Conservation (phyloP, 1,140 invertebrate species). For the Cylas formicarius region DNA sequence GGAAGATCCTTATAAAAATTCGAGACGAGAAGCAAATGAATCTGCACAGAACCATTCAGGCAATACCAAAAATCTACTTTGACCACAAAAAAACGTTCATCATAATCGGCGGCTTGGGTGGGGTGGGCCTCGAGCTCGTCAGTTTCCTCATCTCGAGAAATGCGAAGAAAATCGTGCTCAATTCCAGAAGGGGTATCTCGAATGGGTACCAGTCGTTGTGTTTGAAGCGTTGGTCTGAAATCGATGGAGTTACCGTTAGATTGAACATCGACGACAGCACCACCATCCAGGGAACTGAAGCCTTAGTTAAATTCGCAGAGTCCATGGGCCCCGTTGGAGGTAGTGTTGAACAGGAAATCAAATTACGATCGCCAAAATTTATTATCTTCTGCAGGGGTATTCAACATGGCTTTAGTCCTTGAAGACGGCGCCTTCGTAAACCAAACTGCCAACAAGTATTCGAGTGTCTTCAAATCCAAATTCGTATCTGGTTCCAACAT, state of each 20-base stretch:
- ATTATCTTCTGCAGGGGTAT: constrained; percentile 53
- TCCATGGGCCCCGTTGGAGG: constrained; percentile 77
- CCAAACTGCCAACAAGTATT: constrained; percentile 71
- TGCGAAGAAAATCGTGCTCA: constrained; percentile 76
- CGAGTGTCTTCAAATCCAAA: constrained; percentile 67
- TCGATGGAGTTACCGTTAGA: constrained; percentile 57
- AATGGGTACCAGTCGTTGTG: constrained; percentile 81
- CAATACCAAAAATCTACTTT: constrained; percentile 81
- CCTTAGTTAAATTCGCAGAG: constrained; percentile 62
- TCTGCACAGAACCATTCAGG: constrained; percentile 53
- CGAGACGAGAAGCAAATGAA: constrained; percentile 61
- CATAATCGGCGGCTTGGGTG: constrained; percentile 82
- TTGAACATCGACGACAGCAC: constrained; percentile 62
- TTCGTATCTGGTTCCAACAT: constrained; percentile 72
- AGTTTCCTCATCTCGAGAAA: constrained; percentile 84
- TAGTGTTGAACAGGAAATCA: too few species aligned
- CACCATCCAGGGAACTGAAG: constrained; percentile 58
- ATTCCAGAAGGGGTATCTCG: constrained; percentile 76
- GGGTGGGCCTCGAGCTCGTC: constrained; percentile 89
- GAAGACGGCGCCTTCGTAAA: constrained; percentile 84
- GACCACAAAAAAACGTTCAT: constrained; percentile 81
- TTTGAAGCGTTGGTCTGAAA: constrained; percentile 63
- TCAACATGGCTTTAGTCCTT: constrained; percentile 87
- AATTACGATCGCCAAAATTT: background rate
- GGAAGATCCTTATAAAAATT: constrained; percentile 88